Evolutionary conservation across 1,140 invertebrate genomes (phyloP), one percentile per base, ranked within the genome.

Genomic region (Ooceraea biroi): DNA sequence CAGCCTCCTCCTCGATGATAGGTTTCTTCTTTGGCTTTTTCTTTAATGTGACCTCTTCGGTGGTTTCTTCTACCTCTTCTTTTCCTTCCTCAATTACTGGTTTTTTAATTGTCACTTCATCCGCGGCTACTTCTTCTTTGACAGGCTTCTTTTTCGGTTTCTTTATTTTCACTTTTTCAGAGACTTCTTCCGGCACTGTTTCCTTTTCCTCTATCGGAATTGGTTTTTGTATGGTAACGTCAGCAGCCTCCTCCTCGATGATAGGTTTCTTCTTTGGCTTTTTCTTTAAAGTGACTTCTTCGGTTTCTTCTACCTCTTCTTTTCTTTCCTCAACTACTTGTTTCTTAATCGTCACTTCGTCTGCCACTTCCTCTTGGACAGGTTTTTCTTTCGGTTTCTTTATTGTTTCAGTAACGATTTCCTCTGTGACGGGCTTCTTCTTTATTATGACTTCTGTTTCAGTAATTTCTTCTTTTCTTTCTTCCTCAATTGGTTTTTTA

Each of bases 371-470:
- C n/a, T 90, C 71, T 50, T 83, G 84, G 84, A 85, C 58, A 71
- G 58, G 87, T 84, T 91, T 89, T 61, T 91, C 82, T 52, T 91
- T 89, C 14, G 90, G 89, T 80, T 92, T 92, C 46, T 89, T 90
- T 65, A 90, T 90, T 10, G 90, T 72, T 88, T 91, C 90, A 55
- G 92, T 92, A 27, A 60, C 87, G 19, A 74, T 73, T 60, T 92
- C 94, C 83, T 92, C 91, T 14, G 86, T 68, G 10, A 88, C 85
- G 44, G 92, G 85, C 80, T 93, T 94, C 85, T 94, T 88, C 78
- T 94, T 94, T 78, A 86, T 87, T 73, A 10, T 91, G 12, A 94
- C 83, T 74, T 91, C 85, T 7, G 36, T 7, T 41, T 89, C 86
- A 14, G 89, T 88, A 19, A 93, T 88, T 82, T 94, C 93, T 85